These are phyloP conservation scores for Poeciliopsis infans DNA, from an alignment of 2,797 vertebrate genomes.

Conservation along the genomic window DNA sequence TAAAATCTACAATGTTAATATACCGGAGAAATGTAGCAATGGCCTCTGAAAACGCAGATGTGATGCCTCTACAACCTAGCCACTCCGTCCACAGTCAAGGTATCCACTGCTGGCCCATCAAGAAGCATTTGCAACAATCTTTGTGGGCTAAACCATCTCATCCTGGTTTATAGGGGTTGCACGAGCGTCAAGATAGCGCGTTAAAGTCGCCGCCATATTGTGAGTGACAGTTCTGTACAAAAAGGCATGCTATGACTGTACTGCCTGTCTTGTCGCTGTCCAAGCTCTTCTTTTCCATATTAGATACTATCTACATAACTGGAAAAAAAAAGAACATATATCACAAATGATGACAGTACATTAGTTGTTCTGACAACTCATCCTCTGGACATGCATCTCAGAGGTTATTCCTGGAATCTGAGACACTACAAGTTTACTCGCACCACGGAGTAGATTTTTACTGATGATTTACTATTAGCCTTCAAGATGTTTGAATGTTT, in stretches of 20 bases:
- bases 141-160: conserved; percentile 65
- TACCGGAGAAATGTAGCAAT: conserved; percentile 17
- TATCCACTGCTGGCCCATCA: conserved; percentile 49
- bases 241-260: background rate
- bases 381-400: too few species aligned
- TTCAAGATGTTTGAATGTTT: background rate
- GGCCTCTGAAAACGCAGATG: conserved; percentile 12
- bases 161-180: rapidly evolving
- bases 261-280: background rate
- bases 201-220: background rate
- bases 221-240: background rate
- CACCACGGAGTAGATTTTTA: background rate
- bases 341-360: background rate
- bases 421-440: too few species aligned
- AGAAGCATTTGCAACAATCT: conserved; percentile 76
- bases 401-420: too few species aligned
- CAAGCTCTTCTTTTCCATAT: background rate
- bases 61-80: background rate
- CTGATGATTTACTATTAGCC: background rate
- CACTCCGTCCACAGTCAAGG: conserved; percentile 55
- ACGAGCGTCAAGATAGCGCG: background rate
- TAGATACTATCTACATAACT: background rate
- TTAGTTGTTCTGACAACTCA: background rate
- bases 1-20: background rate
- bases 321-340: background rate